These are phyloP conservation scores for Anisognathus igniventris DNA, from an alignment of 2,797 vertebrate species.

Conservation along the genomic window DNA sequence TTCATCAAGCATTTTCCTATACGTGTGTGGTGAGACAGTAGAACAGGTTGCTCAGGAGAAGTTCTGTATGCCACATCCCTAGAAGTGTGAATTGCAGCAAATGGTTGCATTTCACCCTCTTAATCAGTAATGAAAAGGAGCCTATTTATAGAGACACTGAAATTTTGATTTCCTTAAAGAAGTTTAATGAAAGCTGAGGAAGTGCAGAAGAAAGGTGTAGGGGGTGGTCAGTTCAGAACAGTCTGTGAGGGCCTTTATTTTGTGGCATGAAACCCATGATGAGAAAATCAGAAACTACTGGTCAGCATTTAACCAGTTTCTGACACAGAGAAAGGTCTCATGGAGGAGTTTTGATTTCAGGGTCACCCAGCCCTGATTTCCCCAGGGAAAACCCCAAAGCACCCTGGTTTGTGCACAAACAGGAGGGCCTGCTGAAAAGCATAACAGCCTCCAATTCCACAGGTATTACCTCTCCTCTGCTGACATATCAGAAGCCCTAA, in stretches of 20 bases:
- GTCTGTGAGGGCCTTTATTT: not conserved
- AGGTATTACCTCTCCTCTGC: not conserved
- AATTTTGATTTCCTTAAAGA: not conserved
- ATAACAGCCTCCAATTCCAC: not conserved
- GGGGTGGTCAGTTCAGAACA: not conserved
- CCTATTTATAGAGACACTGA: not conserved
- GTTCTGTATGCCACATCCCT: not conserved
- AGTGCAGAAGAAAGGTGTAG: not conserved
- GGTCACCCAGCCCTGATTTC: not conserved
- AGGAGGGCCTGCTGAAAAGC: not conserved
- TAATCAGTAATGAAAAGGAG: not conserved
- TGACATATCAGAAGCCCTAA: not conserved
- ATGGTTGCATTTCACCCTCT: not conserved
- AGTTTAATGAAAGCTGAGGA: not conserved
- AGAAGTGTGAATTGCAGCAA: not conserved
- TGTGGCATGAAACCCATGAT: not conserved
- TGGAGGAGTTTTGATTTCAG: not conserved
- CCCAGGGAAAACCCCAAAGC: not conserved
- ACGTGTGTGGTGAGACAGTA: not conserved
- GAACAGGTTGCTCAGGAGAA: not conserved
- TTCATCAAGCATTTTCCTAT: not conserved
- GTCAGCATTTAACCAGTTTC: not conserved
- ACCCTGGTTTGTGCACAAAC: not conserved
- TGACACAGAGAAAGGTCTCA: not conserved
- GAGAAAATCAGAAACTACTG: not conserved